Percentiles rank a stretch among this genome's conserved stretches.
These are phyloP conservation scores for Sphyrna mokarran DNA, from an alignment of 2,113 vertebrate genomes.

Conservation along the genomic window DNA sequence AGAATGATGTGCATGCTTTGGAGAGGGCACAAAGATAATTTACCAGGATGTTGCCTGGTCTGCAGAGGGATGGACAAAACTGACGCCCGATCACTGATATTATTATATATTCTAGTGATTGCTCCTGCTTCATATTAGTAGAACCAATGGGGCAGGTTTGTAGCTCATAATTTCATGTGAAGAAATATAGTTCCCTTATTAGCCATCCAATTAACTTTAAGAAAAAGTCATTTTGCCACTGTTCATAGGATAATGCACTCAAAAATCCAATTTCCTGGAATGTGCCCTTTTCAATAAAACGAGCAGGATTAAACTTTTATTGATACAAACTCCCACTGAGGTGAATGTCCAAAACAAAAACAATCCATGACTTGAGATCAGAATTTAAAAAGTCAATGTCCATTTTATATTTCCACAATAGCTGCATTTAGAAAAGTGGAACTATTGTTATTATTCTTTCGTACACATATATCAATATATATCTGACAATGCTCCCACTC, in stretches of 20 bases:
- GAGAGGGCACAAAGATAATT: no score
- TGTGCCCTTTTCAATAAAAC: neutral
- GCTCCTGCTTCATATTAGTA: neutral
- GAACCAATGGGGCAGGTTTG: neutral
- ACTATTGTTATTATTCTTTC: neutral
- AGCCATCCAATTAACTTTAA: neutral
- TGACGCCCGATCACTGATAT: neutral
- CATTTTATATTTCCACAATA: slow-evolving; percentile 14
- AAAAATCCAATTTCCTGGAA: neutral
- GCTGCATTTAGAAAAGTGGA: slow-evolving; percentile 17
- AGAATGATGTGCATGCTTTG: no score
- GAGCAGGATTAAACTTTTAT: neutral
- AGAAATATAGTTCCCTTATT: neutral
- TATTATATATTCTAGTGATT: neutral
- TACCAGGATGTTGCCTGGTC: no score
- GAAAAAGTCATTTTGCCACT: neutral
- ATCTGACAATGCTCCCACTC: neutral
- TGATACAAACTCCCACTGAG: neutral
- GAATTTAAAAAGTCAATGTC: neutral
- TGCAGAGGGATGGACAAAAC: neutral
- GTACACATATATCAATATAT: neutral
- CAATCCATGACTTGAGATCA: neutral
- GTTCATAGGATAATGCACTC: neutral
- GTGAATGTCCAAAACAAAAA: neutral
- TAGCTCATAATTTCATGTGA: neutral